Evolutionary conservation across 2,113 vertebrate species (phyloP), one percentile per base, ranked within the genome.

Genomic region (Sitta europaea): DNA sequence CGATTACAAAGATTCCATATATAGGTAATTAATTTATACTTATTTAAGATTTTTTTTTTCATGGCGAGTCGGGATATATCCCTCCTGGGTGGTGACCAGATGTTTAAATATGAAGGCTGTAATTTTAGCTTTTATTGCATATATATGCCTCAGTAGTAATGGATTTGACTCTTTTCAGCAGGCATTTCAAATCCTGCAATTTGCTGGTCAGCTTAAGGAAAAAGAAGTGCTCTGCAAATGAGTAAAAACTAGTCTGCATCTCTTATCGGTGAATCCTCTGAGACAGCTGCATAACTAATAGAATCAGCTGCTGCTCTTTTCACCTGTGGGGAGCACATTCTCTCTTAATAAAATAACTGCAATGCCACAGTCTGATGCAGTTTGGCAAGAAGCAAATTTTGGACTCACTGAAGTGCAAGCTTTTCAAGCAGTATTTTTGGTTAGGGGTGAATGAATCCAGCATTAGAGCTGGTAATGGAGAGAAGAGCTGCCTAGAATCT

Each of bases 11-110:
- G 79, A 71, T 92, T 90, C 90, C 45, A 38, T 81, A 88, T 94
- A 77, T 73, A 95, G 81, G 55, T 77, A 95, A 94, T 96, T 96
- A 95, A 94, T 88, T 96, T 88, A 92, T 47, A 82, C 74, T 95
- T 96, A 95, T 75, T 97, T 95, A 96, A 96, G 81, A 92, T 95
- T 95, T 95, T 63, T 63, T 96, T 96, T 94, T 88, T 83, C 71
- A 75, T 67, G 50, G 40, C 74, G 71, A 84, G 70, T 66, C 78
- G 85, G 90, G 72, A 72, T 92, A 75, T 43, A 80, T 73, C 66
- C 75, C 74, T 95, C 86, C 90, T 95, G 92, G 92, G 68, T 88
- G 92, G 72, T 93, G 94, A 96, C 91, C 95, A 97, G 95, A 94
- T 96, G 92, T 95, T 97, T 92, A 89, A 94, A 90, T 58, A 91